phyloP scores from a whole-genome alignment of 2,797 vertebrate genomes.

The Chaetodon trifasciatus region DNA sequence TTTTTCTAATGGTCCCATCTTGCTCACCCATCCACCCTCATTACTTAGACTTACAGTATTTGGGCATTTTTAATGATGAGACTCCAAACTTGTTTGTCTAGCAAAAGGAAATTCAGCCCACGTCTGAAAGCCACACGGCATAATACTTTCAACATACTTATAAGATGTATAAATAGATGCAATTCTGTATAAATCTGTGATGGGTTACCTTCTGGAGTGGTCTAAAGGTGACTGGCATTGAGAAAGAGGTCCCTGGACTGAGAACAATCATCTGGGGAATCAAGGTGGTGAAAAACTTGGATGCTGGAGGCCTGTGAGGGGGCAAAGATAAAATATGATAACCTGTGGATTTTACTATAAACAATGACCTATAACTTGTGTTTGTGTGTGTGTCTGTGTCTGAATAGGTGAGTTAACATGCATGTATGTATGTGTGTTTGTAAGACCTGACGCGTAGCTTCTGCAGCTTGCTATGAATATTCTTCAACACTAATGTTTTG shows the following conservation, averaged over 20 bases:
- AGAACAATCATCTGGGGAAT: conserved; percentile 87
- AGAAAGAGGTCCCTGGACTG: conserved; percentile 90
- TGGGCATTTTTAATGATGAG: background rate
- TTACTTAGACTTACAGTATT: background rate
- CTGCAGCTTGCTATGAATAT: conserved; percentile 86
- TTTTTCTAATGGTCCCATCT: background rate
- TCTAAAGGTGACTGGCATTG: conserved; percentile 89
- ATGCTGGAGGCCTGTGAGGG: conserved; percentile 84
- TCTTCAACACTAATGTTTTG: conserved; percentile 90
- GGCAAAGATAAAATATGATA: background rate
- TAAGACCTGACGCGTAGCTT: conserved; percentile 91
- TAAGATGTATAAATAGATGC: background rate
- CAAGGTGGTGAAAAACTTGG: conserved; percentile 88
- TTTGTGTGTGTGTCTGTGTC: background rate
- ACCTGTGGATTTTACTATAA: background rate
- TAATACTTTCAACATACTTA: background rate
- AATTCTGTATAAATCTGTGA: background rate
- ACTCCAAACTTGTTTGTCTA: background rate
- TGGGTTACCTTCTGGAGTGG: conserved; percentile 88
- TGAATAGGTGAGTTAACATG: background rate
- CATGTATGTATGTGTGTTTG: conserved; percentile 3
- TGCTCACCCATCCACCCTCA: background rate
- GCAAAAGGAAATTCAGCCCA: background rate
- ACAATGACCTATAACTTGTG: background rate
- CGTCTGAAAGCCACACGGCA: background rate